Base-by-base conservation (phyloP, 2,888 invertebrate species). In the Seira musarum region DNA sequence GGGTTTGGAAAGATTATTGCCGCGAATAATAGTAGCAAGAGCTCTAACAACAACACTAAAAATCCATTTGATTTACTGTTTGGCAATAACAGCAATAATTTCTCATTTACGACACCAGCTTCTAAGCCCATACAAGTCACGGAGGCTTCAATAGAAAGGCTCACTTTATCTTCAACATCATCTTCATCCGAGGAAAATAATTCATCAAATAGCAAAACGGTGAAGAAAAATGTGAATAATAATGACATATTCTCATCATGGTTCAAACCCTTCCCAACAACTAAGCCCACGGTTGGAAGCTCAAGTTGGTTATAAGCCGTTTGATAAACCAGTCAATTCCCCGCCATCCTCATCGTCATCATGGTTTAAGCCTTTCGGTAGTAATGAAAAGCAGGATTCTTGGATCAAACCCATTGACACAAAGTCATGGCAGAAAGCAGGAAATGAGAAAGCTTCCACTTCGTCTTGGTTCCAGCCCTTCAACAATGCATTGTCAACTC, bases 51-150 rank as follows among this genome's bases (percentile, higher is more conserved):
- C n/a, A 53, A 30, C 30, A 30, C 30, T 8, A 30, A 53, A 21
- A 75, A 68, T 61, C 75, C 75, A 22, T 68, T 75, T n/a, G n/a
- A 57, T 6, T 75, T 75, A 13, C 17, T 75, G 6, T 68, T 75
- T 46, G 75, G 75, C 60, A 70, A 19, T 35, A 67, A 49, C 15
- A 46, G 19, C 35, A 66, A 40, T 57, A 69, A 57, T 17, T 24
- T 15, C 17, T 10, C 66, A n/a, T 22, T 21, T 63, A 22, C 35
- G 1, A 65, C 35, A 3, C 35, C 35, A 13, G 2, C 15, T 15
- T 8, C 65, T n/a, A 49, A 49, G 15, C 6, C 49, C 15, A n/a
- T 49, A 8, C 49, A 8, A 8, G 49, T 49, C 3, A 49, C 49
- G 3, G 49, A 49, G 17, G 6, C 49, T n/a, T 8, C 15, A 2